Evolutionary conservation across 2,113 vertebrate genomes (phyloP).

Genomic region (Rhinogobius similis): DNA sequence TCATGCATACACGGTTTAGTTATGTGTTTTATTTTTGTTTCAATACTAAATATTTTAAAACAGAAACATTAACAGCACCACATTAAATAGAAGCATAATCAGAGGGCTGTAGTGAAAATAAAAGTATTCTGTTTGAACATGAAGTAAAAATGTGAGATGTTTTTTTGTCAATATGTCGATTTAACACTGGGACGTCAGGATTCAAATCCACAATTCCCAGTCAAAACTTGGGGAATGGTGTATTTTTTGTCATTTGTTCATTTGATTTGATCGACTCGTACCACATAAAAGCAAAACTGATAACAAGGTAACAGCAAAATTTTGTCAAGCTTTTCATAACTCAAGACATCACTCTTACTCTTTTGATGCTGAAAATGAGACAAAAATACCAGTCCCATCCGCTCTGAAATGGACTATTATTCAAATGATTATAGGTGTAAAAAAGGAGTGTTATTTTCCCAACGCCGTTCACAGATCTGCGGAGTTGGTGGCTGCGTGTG

Average conservation of each 20-base stretch:
- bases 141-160: no score
- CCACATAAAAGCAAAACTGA: not conserved
- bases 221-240: no score
- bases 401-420: not conserved
- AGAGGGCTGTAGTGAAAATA: no score
- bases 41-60: no score
- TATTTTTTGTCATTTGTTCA: not conserved
- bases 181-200: no score
- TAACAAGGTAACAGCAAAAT: not conserved
- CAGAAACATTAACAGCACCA: no score
- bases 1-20: no score
- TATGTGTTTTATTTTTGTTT: no score
- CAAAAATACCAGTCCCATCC: not conserved
- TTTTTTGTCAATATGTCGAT: no score
- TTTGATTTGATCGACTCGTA: not conserved
- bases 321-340: not conserved
- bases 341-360: not conserved
- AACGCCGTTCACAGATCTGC: constrained; percentile 10
- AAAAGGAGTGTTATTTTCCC: constrained; percentile 3
- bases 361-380: not conserved
- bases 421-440: constrained; percentile 6
- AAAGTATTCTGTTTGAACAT: no score
- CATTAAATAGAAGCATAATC: no score
- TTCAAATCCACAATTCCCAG: no score
- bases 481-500: constrained; percentile 16